Evolutionary conservation across 2,797 vertebrate species (phyloP).

Genomic region (Somateria mollissima): DNA sequence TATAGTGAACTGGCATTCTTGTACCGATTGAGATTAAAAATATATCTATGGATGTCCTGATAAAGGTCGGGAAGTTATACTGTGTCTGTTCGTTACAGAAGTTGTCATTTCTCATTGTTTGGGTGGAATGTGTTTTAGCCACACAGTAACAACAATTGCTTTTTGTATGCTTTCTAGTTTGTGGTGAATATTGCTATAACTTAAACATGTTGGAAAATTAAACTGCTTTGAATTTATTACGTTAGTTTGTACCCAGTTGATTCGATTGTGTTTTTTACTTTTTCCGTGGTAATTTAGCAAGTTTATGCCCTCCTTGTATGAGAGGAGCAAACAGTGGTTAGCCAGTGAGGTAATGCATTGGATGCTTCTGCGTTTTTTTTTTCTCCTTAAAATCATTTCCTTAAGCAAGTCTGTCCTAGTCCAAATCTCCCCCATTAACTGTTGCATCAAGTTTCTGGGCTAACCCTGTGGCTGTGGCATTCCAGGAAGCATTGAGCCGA

Average conservation of each 20-base stretch:
- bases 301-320: neutral
- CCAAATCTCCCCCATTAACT: neutral
- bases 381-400: neutral
- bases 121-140: neutral
- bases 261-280: neutral
- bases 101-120: neutral
- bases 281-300: neutral
- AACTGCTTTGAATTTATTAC: neutral
- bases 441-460: neutral
- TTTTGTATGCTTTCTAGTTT: neutral
- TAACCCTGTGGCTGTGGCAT: neutral
- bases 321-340: neutral
- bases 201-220: neutral
- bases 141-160: neutral
- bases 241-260: neutral
- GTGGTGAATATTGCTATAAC: fast-evolving
- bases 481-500: neutral
- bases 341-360: neutral
- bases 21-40: neutral
- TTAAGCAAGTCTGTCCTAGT: neutral
- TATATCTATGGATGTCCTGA: neutral
- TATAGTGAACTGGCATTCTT: neutral
- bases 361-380: neutral
- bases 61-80: neutral
- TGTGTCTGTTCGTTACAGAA: neutral